Evolutionary conservation across 2,888 invertebrate genomes (phyloP).

Genomic region (Cordilura impudica): DNA sequence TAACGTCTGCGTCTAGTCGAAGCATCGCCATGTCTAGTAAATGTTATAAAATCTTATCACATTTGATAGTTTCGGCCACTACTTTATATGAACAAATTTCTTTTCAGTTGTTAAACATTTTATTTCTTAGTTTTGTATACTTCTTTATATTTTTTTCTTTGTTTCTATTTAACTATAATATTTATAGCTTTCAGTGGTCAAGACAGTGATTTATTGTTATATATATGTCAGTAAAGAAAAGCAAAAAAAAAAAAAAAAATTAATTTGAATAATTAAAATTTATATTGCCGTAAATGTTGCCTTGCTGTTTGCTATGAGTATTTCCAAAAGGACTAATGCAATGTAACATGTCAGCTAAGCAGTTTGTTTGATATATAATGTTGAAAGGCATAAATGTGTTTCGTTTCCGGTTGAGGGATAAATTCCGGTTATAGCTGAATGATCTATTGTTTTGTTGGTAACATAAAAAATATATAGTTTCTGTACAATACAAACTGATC

Average conservation of each 20-base stretch:
- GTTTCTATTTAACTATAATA: neutral
- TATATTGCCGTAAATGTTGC: constrained; percentile 48
- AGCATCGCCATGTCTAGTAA: neutral
- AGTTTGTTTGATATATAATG: constrained; percentile 45
- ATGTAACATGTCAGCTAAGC: neutral
- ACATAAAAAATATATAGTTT: neutral
- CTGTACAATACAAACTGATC: neutral
- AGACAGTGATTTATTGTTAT: constrained; percentile 58
- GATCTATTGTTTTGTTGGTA: constrained; percentile 18
- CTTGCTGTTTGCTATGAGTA: neutral
- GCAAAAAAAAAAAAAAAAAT: constrained; percentile 14
- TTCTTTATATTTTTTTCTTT: constrained; percentile 23
- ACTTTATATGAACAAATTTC: constrained; percentile 5
- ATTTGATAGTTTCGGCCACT: constrained; percentile 28
- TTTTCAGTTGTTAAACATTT: neutral
- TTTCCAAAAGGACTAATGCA: neutral
- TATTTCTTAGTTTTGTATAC: neutral
- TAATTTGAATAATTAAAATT: constrained; percentile 63
- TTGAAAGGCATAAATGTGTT: constrained; percentile 56
- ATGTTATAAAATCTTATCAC: constrained; percentile 7
- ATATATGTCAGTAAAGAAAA: constrained; percentile 46
- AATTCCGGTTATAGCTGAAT: too few relatives aligned
- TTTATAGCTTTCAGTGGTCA: constrained; percentile 52
- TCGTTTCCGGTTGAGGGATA: constrained; percentile 52
- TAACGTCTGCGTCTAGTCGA: constrained; percentile 21